Base-by-base conservation (phyloP, 2,113 vertebrate species). In the Micromys minutus region DNA sequence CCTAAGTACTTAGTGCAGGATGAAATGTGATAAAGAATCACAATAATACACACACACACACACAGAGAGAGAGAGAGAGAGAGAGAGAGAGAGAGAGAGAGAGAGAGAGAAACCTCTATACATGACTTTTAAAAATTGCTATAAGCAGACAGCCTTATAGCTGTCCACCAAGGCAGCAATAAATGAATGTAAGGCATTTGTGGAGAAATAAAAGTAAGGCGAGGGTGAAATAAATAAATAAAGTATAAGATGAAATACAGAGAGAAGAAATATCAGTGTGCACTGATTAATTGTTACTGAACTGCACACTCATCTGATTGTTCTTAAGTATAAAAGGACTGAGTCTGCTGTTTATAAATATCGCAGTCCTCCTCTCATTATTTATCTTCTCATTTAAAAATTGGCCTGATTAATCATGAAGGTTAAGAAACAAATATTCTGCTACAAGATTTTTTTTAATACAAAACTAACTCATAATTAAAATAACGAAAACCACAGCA, bases 241-340 rank as follows among this genome's bases (percentile, higher is more conserved):
- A 63, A 65, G 88, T 84, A 97, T 22, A 57, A 91, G 26, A 93
- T 97, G 93, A 97, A 96, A 65, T 96, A 95, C 95, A 89, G 92
- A 80, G 22, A 94, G 63, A 97, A 98, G 67, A 95, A 96, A 96
- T 0, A 97, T 91, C 65, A 97, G 65, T 50, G 87, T 87, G 92
- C 61, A 61, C 80, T 97, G 93, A 98, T 97, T 97, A 97, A 98
- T 98, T 97, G 97, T 93, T 24, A 45, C 69, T 91, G 87, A 98
- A 98, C 95, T 96, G 96, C 57, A 80, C 93, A 92, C 84, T 97
- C 69, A 95, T 94, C 91, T 86, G 87, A 98, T 97, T 96, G 50
- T 96, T 97, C 93, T 95, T 85, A 94, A 96, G 76, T 45, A 92
- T 45, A 95, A 92, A 95, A 97, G 88, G 67, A 92, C 94, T 87